These are phyloP conservation scores for Tuberolachnus salignus DNA, from an alignment of 2,888 invertebrate species.

Conservation along the genomic window DNA sequence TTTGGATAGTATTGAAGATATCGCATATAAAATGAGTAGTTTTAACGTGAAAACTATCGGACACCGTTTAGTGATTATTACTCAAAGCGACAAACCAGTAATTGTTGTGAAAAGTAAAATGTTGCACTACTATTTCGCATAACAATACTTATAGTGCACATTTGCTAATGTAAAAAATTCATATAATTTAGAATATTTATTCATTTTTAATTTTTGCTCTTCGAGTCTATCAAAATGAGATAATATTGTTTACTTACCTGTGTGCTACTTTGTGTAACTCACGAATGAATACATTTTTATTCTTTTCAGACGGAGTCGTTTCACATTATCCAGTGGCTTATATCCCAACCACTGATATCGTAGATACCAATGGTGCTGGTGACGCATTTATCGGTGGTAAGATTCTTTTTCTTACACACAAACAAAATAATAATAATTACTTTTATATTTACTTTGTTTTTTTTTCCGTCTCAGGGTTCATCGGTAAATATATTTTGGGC, in stretches of 20 bases:
- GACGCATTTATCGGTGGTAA: conserved; percentile 95
- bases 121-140: too few species aligned
- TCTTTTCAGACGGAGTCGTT: conserved; percentile 68
- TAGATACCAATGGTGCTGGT: conserved; percentile 98
- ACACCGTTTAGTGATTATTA: conserved; percentile 82
- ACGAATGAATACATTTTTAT: too few species aligned
- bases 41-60: conserved; percentile 67
- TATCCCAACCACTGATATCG: conserved; percentile 75
- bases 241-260: too few species aligned
- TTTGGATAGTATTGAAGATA: conserved; percentile 77
- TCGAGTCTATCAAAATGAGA: too few species aligned
- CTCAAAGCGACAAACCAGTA: conserved; percentile 86
- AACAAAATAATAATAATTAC: conserved; percentile 7
- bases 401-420: too few species aligned
- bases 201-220: too few species aligned
- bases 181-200: too few species aligned
- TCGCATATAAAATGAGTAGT: conserved; percentile 79
- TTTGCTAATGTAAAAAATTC: too few species aligned
- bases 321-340: conserved; percentile 73
- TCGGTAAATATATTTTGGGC: conserved; percentile 35
- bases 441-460: background rate
- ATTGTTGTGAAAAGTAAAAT: conserved; percentile 73
- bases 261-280: too few species aligned
- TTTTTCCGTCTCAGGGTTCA: conserved; percentile 14
- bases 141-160: too few species aligned